phyloP scores from a whole-genome alignment of 2,888 invertebrate species.

The Camponotus fellah region DNA sequence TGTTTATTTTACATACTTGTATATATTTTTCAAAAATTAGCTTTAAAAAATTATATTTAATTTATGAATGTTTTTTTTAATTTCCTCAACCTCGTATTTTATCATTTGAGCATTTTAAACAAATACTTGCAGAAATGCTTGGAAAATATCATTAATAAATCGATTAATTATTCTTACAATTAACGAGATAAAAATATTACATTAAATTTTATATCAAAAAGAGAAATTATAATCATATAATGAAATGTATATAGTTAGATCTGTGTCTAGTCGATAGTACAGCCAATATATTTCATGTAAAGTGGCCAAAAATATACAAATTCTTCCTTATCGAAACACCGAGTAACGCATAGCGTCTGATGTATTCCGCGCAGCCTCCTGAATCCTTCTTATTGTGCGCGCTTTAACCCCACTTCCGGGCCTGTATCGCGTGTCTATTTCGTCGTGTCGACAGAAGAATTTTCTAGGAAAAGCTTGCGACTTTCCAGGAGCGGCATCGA shows the following conservation, averaged over 20 bases:
- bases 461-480: constrained; percentile 73
- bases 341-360: constrained; percentile 14
- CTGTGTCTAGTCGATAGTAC: background rate
- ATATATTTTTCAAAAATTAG: background rate
- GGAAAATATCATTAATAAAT: background rate
- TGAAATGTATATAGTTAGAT: background rate
- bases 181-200: background rate
- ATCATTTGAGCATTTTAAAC: background rate
- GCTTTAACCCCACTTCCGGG: constrained; percentile 57
- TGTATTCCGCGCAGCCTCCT: constrained; percentile 53
- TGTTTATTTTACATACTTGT: background rate
- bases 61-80: background rate
- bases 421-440: constrained; percentile 60
- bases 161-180: background rate
- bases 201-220: background rate
- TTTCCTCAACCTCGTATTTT: background rate
- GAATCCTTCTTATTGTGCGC: constrained; percentile 16
- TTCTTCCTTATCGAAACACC: constrained; percentile 22
- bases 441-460: constrained; percentile 67
- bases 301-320: constrained; percentile 17
- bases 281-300: background rate
- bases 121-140: background rate
- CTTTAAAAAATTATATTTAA: background rate
- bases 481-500: constrained; percentile 77
- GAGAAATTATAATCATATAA: background rate